Percentiles rank a stretch among this genome's conserved stretches.
Evolutionary conservation across 2,113 vertebrate species (phyloP).

Genomic region (Laticauda colubrina): DNA sequence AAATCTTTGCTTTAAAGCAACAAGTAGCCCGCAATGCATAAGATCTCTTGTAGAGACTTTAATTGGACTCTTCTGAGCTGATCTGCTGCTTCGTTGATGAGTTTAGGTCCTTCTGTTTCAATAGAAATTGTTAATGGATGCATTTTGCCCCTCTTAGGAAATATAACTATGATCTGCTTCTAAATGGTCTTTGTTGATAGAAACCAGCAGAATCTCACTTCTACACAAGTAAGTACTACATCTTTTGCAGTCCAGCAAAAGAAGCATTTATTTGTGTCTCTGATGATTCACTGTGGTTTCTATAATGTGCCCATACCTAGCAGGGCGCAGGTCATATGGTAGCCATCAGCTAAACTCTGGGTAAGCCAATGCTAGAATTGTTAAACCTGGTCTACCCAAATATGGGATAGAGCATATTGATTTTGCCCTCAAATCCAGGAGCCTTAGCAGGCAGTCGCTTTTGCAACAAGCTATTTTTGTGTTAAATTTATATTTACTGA

Average conservation of each 20-base stretch:
- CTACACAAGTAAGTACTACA: neutral
- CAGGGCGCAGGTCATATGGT: neutral
- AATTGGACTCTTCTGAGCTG: neutral
- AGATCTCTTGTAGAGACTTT: neutral
- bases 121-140: neutral
- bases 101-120: neutral
- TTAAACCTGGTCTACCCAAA: too few species aligned
- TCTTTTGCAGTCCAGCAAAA: neutral
- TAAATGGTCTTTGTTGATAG: neutral
- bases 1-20: neutral
- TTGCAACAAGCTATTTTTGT: too few species aligned
- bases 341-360: neutral
- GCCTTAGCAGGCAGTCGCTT: too few species aligned
- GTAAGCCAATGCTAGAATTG: neutral
- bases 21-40: too few species aligned
- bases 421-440: too few species aligned
- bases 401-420: too few species aligned
- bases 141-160: neutral
- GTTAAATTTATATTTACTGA: too few species aligned
- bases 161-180: neutral
- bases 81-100: neutral
- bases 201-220: neutral
- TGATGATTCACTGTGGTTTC: neutral
- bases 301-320: neutral
- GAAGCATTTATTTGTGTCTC: neutral